A percentile compares a stretch with the other conserved stretches of the same genome.
Conservation (phyloP, 2,797 vertebrate genomes). For the Poecilia gillii region DNA sequence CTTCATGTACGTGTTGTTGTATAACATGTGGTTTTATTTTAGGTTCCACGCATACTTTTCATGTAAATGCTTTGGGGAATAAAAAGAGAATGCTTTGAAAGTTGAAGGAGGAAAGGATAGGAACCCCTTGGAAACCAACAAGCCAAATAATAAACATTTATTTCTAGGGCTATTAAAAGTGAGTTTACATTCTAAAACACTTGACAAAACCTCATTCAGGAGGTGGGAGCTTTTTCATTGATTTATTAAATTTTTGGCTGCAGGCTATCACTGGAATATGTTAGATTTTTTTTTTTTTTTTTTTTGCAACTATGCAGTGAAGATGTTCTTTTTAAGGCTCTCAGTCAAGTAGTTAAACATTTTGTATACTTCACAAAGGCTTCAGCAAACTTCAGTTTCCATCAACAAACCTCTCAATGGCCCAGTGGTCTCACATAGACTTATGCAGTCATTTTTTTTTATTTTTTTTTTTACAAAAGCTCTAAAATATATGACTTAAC, state of each 20-base stretch:
- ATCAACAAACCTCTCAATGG: constrained; percentile 46
- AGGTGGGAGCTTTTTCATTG: not conserved
- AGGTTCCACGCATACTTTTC: not conserved
- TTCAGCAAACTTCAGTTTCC: constrained; percentile 49
- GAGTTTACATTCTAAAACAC: not conserved
- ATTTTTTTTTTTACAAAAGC: constrained; percentile 7
- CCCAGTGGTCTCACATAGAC: constrained; percentile 22
- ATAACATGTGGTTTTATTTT: not conserved
- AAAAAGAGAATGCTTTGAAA: not conserved
- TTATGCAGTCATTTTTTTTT: constrained; percentile 15
- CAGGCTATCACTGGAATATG: not conserved
- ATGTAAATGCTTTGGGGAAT: not conserved
- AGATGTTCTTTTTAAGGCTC: not conserved
- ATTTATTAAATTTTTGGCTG: not conserved
- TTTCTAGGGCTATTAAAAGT: constrained; percentile 2
- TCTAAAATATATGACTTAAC: constrained; percentile 20
- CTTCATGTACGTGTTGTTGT: not conserved
- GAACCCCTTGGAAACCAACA: not conserved
- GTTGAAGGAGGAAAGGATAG: not conserved
- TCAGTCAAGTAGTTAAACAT: constrained; percentile 26
- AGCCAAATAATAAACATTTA: constrained; percentile 5
- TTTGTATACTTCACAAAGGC: constrained; percentile 33
- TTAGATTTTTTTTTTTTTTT: not conserved
- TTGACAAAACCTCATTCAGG: not conserved
- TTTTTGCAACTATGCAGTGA: not conserved